Percentiles rank a stretch among this genome's conserved stretches.
Evolutionary conservation across 2,797 vertebrate species (phyloP).

Genomic region (Synaphobranchus kaupii): DNA sequence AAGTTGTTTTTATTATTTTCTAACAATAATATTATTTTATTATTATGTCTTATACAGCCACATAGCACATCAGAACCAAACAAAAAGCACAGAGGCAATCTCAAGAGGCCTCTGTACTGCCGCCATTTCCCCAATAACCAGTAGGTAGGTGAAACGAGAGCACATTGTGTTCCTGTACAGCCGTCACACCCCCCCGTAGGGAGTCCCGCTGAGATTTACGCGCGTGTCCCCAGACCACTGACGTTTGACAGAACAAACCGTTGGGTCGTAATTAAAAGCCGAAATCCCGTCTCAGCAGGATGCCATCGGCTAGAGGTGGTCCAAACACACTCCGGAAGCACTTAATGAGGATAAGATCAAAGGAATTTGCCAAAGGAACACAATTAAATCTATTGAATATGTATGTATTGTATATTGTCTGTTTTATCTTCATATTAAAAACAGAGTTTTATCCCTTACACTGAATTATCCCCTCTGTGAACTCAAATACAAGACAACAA

Average conservation of each 20-base stretch:
- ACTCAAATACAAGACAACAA: not conserved
- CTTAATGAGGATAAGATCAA: not conserved
- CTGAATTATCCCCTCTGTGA: not conserved
- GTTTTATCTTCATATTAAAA: not conserved
- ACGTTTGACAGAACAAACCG: not conserved
- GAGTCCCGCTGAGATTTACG: not conserved
- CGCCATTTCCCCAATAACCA: too few species aligned
- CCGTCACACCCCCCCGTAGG: not conserved
- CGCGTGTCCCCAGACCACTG: not conserved
- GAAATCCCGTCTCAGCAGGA: not conserved
- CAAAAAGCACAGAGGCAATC: too few species aligned
- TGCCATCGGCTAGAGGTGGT: not conserved
- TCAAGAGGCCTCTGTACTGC: too few species aligned
- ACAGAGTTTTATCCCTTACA: not conserved
- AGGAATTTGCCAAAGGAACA: not conserved
- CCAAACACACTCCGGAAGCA: too few species aligned
- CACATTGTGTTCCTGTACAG: too few species aligned
- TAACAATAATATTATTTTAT: too few species aligned
- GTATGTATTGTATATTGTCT: not conserved
- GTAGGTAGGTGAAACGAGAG: too few species aligned
- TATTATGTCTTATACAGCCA: too few species aligned
- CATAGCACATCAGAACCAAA: too few species aligned
- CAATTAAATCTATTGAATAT: not conserved
- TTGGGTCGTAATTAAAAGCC: slow-evolving; percentile 11
- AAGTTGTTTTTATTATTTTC: too few species aligned